Conservation (phyloP, 2,888 invertebrate species). For the Athalia cordata region DNA sequence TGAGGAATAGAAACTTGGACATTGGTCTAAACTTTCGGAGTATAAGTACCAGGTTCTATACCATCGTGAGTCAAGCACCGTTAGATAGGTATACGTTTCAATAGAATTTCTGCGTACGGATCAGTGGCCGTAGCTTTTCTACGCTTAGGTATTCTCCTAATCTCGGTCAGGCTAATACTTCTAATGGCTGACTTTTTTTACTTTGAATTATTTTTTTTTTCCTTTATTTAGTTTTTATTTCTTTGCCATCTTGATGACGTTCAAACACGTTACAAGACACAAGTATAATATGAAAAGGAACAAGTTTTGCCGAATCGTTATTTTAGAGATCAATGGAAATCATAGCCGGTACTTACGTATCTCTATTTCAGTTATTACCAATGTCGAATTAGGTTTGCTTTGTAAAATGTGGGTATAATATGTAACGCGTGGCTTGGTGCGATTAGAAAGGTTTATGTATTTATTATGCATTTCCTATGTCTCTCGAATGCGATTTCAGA, state of each 20-base stretch:
- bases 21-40: not conserved
- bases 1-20: conserved; percentile 1
- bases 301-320: no score
- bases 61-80: conserved; percentile 25
- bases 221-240: not conserved
- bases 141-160: not conserved
- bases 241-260: no score
- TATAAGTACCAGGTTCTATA: not conserved
- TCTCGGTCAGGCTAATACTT: not conserved
- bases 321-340: no score
- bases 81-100: conserved; percentile 18
- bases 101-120: conserved; percentile 33
- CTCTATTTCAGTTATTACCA: no score
- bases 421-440: not conserved
- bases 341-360: no score
- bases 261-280: no score
- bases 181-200: not conserved
- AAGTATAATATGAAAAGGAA: no score
- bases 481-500: conserved; percentile 12
- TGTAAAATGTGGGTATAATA: not conserved
- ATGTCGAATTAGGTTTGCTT: no score
- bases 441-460: conserved; percentile 6
- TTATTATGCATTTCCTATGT: conserved; percentile 19
- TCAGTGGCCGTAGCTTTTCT: conserved; percentile 10
- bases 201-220: not conserved